These are phyloP conservation scores for Monoplex corrugatus DNA, from an alignment of 2,888 invertebrate genomes.

Conservation along the genomic window DNA sequence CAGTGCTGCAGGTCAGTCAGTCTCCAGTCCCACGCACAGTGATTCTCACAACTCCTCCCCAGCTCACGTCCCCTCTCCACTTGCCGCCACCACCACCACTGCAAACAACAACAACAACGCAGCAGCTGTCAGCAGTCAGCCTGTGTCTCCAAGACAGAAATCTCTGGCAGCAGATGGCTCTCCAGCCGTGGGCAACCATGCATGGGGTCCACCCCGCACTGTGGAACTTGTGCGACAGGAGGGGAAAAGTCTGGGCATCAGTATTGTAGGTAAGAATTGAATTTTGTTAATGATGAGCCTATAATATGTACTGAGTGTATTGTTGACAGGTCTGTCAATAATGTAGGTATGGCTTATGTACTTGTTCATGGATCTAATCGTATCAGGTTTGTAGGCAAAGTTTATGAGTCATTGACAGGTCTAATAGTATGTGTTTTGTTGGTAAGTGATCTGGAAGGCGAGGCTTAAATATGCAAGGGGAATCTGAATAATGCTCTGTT, in stretches of 20 bases:
- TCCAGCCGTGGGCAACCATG: slow-evolving; percentile 73
- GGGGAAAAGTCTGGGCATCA: slow-evolving; percentile 94
- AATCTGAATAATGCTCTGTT: too few relatives aligned
- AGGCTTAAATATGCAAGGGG: too few relatives aligned
- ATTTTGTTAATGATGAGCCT: too few relatives aligned
- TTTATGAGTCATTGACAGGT: too few relatives aligned
- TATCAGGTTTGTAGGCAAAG: too few relatives aligned
- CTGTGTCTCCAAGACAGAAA: slow-evolving; percentile 62
- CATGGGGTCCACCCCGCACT: slow-evolving; percentile 91
- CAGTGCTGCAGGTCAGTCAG: slow-evolving; percentile 38
- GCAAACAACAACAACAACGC: slow-evolving; percentile 41
- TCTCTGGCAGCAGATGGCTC: slow-evolving; percentile 68
- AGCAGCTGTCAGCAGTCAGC: slow-evolving; percentile 33
- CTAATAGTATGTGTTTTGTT: too few relatives aligned
- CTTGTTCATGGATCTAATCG: too few relatives aligned
- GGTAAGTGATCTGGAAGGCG: too few relatives aligned
- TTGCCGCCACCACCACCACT: background rate
- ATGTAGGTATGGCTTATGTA: too few relatives aligned
- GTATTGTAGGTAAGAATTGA: slow-evolving; percentile 93
- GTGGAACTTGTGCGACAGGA: slow-evolving; percentile 89
- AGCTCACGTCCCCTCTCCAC: slow-evolving; percentile 16
- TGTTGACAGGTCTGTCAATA: too few relatives aligned
- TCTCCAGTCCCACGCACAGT: background rate
- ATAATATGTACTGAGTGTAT: too few relatives aligned
- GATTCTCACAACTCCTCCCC: slow-evolving; percentile 2